Percentiles rank a stretch among this genome's conserved stretches.
phyloP scores from a whole-genome alignment of 2,888 invertebrate species.

The Aphidius colemani region DNA sequence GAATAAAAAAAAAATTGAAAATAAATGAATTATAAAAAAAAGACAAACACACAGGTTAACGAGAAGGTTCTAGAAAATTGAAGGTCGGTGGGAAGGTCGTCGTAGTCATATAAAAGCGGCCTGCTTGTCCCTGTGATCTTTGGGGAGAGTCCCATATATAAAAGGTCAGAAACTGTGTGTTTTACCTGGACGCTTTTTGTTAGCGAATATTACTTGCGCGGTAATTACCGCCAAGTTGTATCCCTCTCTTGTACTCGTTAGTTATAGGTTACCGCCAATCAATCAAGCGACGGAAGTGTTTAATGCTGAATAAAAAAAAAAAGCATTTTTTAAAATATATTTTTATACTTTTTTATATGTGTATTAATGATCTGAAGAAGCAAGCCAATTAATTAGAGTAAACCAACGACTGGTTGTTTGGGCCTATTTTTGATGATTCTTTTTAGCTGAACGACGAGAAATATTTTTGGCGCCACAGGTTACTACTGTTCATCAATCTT shows the following conservation, averaged over 20 bases:
- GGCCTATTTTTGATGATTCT: too few species aligned
- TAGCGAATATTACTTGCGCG: slow-evolving; percentile 42
- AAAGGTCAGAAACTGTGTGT: slow-evolving; percentile 30
- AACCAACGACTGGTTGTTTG: too few species aligned
- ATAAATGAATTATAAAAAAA: too few species aligned
- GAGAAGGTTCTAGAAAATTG: slow-evolving; percentile 18
- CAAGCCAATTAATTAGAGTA: too few species aligned
- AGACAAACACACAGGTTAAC: too few species aligned
- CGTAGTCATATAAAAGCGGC: slow-evolving; percentile 48
- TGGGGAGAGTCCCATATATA: slow-evolving; percentile 38
- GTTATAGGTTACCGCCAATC: slow-evolving; percentile 48
- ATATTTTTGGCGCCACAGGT: slow-evolving; percentile 1
- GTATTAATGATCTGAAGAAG: too few species aligned
- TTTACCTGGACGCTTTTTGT: slow-evolving; percentile 28
- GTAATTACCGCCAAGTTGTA: slow-evolving; percentile 42
- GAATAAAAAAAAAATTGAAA: slow-evolving; percentile 31
- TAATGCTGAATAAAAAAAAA: slow-evolving; percentile 11
- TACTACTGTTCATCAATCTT: background rate
- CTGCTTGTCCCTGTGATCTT: slow-evolving; percentile 49
- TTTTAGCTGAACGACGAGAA: too few species aligned
- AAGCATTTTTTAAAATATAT: background rate
- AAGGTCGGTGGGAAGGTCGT: slow-evolving; percentile 41
- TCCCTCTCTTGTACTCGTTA: slow-evolving; percentile 40
- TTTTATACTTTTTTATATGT: too few species aligned
- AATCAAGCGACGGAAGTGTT: slow-evolving; percentile 38